Evolutionary conservation across 2,113 vertebrate species (phyloP), one percentile per base, ranked within the genome.

Genomic region (Macroglossus sobrinus): DNA sequence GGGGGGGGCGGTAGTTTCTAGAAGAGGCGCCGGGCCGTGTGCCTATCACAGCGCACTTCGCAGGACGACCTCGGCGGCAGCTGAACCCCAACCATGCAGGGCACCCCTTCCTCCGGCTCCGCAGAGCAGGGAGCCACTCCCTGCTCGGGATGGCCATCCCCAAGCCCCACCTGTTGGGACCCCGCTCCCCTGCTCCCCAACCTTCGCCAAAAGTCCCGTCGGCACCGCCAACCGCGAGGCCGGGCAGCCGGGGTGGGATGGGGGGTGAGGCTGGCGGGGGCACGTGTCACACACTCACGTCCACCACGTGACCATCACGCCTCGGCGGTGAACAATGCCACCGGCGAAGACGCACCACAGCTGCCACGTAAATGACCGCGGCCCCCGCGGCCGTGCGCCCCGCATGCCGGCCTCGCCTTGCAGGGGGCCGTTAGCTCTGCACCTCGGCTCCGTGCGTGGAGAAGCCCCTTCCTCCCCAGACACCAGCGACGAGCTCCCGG

Each of bases 221-320:
- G 68, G 28, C 72, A 35, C 35, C 30, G 59, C 8, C 59, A 50
- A 47, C 16, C 24, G 16, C 0, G 5, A 63, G 28, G 2, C 33
- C 24, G 21, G 59, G 75, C 4, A 2, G 47, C 63, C 59, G 45
- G 19, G 33, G 33, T 6, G 26, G 24, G 9, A 6, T 11, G 30
- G 18, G 11, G 45, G 18, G 18, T 40, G 4, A 5, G 85, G 45
- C 55, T 57, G n/a, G 47, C 38, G 10, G 82, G 10, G 53, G 19
- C 0, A 1, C 11, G 53, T 3, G 1, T 15, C 6, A 26, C 22
- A 2, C 0, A 0, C 15, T 33, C 76, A 40, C 38, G 33, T 24
- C 53, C 22, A 43, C 7, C 8, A 3, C 35, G 6, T 4, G 57
- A 35, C 66, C 9, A 5, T 18, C 45, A 18, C n/a, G 6, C 30